phyloP scores from a whole-genome alignment of 2,888 invertebrate genomes.

The Acheta domesticus region DNA sequence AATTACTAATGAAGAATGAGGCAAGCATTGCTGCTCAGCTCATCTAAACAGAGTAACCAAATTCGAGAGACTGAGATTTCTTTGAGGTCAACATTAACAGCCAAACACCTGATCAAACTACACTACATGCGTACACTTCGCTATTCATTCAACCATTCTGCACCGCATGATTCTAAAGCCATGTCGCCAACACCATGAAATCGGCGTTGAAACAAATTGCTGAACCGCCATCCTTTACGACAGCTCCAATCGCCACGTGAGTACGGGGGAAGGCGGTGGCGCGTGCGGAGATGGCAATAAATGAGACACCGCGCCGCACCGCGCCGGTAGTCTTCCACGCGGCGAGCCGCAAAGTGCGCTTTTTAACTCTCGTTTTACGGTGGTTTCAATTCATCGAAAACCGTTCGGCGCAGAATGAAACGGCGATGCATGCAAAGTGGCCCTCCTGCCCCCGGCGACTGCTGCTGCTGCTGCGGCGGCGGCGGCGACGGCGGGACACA shows the following conservation, averaged over 20 bases:
- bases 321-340: neutral
- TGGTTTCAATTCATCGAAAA: slow-evolving; percentile 7
- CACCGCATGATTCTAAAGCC: no score
- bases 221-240: neutral
- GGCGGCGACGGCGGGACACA: neutral
- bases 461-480: no score
- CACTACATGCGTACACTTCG: no score
- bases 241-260: neutral
- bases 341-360: neutral
- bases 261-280: neutral
- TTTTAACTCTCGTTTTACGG: neutral
- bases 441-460: neutral
- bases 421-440: slow-evolving; percentile 18
- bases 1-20: no score
- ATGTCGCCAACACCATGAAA: no score
- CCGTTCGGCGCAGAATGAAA: slow-evolving; percentile 8
- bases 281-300: slow-evolving; percentile 5
- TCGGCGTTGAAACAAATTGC: neutral
- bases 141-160: no score
- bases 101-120: no score
- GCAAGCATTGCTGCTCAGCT: no score
- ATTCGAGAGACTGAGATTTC: no score
- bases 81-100: no score
- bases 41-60: no score
- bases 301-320: neutral